phyloP scores from a whole-genome alignment of 2,797 vertebrate species.

The Lepus townsendii region DNA sequence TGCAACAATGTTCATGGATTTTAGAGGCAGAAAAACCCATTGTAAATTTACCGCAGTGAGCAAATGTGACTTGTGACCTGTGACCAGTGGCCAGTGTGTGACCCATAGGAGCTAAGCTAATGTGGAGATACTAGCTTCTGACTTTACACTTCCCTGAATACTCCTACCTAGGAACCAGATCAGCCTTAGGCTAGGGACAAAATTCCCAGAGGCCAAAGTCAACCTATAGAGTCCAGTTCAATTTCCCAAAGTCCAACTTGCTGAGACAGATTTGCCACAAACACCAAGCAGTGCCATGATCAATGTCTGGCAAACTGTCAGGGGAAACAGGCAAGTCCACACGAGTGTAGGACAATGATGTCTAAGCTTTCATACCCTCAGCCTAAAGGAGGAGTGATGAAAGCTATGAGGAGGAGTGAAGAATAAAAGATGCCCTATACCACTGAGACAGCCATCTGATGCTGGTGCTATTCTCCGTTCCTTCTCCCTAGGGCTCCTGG shows the following conservation, averaged over 20 bases:
- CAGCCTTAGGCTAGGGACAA: background rate
- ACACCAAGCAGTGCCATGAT: background rate
- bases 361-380: background rate
- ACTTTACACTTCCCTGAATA: background rate
- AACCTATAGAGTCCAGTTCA: background rate
- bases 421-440: background rate
- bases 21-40: background rate
- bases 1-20: background rate
- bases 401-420: background rate
- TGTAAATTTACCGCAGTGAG: background rate
- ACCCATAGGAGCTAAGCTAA: background rate
- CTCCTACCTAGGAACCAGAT: background rate
- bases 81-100: no score
- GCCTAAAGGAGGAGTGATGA: accelerated
- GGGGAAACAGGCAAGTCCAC: background rate
- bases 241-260: background rate
- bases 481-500: background rate
- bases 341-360: background rate
- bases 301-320: background rate
- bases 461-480: accelerated
- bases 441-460: accelerated
- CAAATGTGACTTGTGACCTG: background rate
- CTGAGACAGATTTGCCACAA: background rate
- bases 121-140: accelerated
- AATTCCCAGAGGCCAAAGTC: background rate